Base-by-base conservation (phyloP, 2,888 invertebrate species). In the Acronicta alni region DNA sequence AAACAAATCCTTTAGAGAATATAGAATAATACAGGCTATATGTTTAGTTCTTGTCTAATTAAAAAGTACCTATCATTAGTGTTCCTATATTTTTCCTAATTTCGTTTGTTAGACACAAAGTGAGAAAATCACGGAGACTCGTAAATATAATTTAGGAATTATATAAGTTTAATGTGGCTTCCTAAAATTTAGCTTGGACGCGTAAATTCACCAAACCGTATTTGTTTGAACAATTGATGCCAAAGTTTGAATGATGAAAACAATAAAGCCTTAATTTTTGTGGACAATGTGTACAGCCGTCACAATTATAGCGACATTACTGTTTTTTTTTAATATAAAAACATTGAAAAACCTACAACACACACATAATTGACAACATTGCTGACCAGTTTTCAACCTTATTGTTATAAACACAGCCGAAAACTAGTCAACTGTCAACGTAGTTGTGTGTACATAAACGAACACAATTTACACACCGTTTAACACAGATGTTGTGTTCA, bases 381-480 rank as follows among this genome's bases (percentile, higher is more conserved):
- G 10, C 26, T 10, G 9, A 26, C 7, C 8, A 26, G 9, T 26
- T 26, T 26, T 26, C 30, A 30, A 30, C 30, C 30, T 30, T 30
- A 30, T 30, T 12, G 30, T 0, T 26, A 9, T 23, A 26, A 30
- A 30, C 26, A 26, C 3, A 30, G 30, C 12, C 12, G 12, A 12
- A 30, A 30, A 3, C 30, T 30, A 4, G 3, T 30, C 30, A 12
- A 30, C 30, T 7, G 10, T 6, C 30, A 23, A 23, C 23, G 7
- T 6, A 23, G n/a, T 26, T 10, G 26, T 26, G 9, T 7, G 53
- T n/a, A 48, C 35, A 35, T 30, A 51, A 20, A 57, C 47, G 8
- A 45, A 64, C 39, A 64, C 39, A 52, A 52, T 44, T 38, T 16
- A 20, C 15, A 59, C 26, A 52, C 42, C 46, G 14, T 16, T 58